Evolutionary conservation across 2,797 vertebrate species (phyloP).

Genomic region (Neostethus bicornis): DNA sequence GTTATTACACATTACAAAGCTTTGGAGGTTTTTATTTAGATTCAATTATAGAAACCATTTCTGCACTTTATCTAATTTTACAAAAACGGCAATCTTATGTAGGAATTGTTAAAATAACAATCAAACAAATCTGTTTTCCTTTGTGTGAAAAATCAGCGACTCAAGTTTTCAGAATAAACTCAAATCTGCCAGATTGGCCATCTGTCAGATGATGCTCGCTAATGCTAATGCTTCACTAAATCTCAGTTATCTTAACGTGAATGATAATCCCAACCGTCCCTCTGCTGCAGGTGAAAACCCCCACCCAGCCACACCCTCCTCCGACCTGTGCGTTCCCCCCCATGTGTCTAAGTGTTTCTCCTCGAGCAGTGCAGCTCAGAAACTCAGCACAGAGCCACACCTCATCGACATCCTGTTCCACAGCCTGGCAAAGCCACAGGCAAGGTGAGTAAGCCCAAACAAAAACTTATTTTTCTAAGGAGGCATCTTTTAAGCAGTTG

Average conservation of each 20-base stretch:
- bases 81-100: too few species aligned
- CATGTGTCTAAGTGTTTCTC: conserved; percentile 50
- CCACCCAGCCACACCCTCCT: conserved; percentile 59
- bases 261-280: conserved; percentile 38
- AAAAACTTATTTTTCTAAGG: too few species aligned
- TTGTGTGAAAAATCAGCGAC: neutral
- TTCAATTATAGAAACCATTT: too few species aligned
- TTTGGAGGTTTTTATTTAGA: too few species aligned
- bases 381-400: conserved; percentile 42
- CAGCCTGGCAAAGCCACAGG: conserved; percentile 44
- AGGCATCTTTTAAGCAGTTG: too few species aligned
- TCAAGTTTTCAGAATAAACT: neutral
- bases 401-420: conserved; percentile 43
- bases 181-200: conserved; percentile 39
- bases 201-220: conserved; percentile 43
- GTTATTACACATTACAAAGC: too few species aligned
- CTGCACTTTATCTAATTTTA: too few species aligned
- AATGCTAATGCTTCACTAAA: conserved; percentile 54
- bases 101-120: neutral
- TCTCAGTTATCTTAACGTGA: conserved; percentile 27
- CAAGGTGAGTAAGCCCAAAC: conserved; percentile 46
- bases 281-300: conserved; percentile 76
- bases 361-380: conserved; percentile 55
- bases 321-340: conserved; percentile 79
- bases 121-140: neutral